These are phyloP conservation scores for Sebastes kiyomatsui DNA, from an alignment of 2,797 vertebrate genomes.

Conservation along the genomic window DNA sequence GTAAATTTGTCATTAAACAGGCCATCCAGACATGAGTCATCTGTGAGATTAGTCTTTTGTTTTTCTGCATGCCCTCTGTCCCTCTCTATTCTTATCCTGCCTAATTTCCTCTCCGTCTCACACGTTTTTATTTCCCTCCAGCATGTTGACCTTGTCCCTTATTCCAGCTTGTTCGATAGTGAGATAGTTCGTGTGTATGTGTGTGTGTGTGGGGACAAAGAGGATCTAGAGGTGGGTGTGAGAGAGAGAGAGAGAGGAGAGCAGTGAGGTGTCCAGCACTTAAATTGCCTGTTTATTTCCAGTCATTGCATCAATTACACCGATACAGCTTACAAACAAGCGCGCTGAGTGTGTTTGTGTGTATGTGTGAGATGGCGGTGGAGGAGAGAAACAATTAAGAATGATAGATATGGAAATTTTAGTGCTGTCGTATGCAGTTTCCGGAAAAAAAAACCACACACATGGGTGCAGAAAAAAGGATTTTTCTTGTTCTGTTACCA, in stretches of 20 bases:
- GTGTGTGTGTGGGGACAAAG: slow-evolving; percentile 44
- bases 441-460: slow-evolving; percentile 19
- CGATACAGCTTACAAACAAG: slow-evolving; percentile 63
- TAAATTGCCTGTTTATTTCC: slow-evolving; percentile 90
- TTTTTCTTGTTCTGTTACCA: slow-evolving; percentile 36
- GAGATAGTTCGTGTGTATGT: slow-evolving; percentile 54
- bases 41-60: slow-evolving; percentile 64
- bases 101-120: slow-evolving; percentile 67
- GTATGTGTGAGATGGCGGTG: slow-evolving; percentile 21
- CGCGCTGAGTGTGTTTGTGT: not conserved
- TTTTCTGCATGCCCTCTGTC: slow-evolving; percentile 58
- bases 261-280: slow-evolving; percentile 86
- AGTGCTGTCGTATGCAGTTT: slow-evolving; percentile 60
- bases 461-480: not conserved
- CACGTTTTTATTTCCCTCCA: slow-evolving; percentile 29
- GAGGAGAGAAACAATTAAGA: slow-evolving; percentile 60
- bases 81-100: slow-evolving; percentile 62
- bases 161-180: slow-evolving; percentile 69
- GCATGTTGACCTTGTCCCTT: slow-evolving; percentile 80
- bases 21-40: slow-evolving; percentile 64
- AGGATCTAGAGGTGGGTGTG: slow-evolving; percentile 48
- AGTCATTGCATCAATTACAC: slow-evolving; percentile 85
- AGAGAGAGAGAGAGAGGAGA: slow-evolving; percentile 56
- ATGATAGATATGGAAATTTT: slow-evolving; percentile 59
- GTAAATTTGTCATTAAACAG: slow-evolving; percentile 65